phyloP scores from a whole-genome alignment of 2,797 vertebrate genomes.

The Poecilia gillii region DNA sequence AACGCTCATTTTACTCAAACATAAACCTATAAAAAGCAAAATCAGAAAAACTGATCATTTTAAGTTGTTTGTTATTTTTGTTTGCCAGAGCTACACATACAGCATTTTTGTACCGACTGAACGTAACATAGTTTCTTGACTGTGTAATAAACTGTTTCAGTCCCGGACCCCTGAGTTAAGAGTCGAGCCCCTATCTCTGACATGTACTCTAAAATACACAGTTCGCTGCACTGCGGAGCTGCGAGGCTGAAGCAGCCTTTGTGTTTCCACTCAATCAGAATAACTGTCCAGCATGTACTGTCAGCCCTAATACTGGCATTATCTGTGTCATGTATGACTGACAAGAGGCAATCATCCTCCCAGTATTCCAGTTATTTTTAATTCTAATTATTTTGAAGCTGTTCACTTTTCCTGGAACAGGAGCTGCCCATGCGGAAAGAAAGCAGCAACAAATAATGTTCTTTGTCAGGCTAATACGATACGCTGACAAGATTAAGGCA shows the following conservation, averaged over 20 bases:
- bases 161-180: background rate
- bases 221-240: background rate
- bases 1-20: no score
- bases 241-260: background rate
- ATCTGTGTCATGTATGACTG: constrained; percentile 26
- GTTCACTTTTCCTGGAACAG: constrained; percentile 29
- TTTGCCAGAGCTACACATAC: no score
- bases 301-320: constrained; percentile 20
- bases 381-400: constrained; percentile 8
- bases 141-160: background rate
- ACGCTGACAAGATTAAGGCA: constrained; percentile 57
- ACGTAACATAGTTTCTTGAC: no score
- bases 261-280: constrained; percentile 34
- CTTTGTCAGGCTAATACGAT: constrained; percentile 56
- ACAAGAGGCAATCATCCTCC: constrained; percentile 29
- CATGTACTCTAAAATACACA: background rate
- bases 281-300: constrained; percentile 29
- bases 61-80: no score
- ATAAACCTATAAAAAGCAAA: no score
- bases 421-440: constrained; percentile 25
- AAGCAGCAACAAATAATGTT: constrained; percentile 41
- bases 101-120: no score
- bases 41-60: no score
- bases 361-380: constrained; percentile 5
- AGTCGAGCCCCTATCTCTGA: background rate